These are phyloP conservation scores for Frieseomelitta varia DNA, from an alignment of 1,140 invertebrate species.

Conservation along the genomic window DNA sequence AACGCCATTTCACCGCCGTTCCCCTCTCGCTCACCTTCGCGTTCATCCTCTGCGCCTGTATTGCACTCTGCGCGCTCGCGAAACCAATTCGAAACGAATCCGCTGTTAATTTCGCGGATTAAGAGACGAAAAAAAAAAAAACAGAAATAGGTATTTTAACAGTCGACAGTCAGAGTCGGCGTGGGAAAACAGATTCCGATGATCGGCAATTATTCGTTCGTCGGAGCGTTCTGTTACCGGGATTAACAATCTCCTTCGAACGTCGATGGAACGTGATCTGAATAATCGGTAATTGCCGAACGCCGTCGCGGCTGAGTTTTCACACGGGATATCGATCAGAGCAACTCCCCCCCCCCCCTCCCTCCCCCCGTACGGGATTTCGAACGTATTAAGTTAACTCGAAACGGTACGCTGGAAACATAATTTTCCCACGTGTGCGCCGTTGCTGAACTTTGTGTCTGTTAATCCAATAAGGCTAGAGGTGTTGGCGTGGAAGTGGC, in stretches of 20 bases:
- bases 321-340: not conserved
- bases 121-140: too few species aligned
- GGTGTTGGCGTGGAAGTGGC: not conserved
- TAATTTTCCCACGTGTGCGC: not conserved
- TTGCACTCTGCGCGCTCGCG: not conserved
- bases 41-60: not conserved
- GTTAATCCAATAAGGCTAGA: conserved; percentile 7
- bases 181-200: too few species aligned
- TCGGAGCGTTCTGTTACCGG: not conserved
- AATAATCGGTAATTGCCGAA: not conserved
- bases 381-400: not conserved
- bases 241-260: not conserved
- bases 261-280: not conserved
- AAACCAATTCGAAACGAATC: not conserved
- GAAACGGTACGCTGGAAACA: not conserved
- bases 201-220: too few species aligned
- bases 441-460: not conserved
- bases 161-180: not conserved
- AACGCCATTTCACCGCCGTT: not conserved
- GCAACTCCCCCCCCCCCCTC: too few species aligned
- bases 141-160: not conserved
- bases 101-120: not conserved
- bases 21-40: not conserved
- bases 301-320: not conserved
- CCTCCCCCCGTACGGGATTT: not conserved